Evolutionary conservation across 2,888 invertebrate genomes (phyloP), one percentile per base, ranked within the genome.

Genomic region (Chalcis sispes): DNA sequence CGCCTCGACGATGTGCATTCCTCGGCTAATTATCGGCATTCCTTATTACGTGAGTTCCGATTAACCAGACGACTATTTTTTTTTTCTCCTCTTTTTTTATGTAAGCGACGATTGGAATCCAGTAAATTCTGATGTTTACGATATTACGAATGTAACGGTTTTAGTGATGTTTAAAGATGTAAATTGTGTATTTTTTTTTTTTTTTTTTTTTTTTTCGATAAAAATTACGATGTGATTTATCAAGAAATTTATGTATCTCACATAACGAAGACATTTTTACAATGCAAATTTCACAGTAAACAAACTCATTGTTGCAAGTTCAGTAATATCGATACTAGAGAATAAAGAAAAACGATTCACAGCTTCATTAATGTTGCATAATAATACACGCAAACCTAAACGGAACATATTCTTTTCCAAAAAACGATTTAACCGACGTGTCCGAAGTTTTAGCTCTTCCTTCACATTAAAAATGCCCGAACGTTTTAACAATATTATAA

Each of bases 11-110:
- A 59, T 23, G 56, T 25, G 46, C 75, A 75, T 75, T 75, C 70
- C 70, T 48, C 29, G 56, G 23, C 58, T 75, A 75, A 70, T 75
- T 75, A 65, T 65, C 75, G 75, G 36, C 50, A 50, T 70, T 70
- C 61, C 61, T 70, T 27, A 18, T 65, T 40, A 56, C 29, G 27
- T 13, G 18, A 5, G 56, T 56, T 67, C 29, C 54, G 56, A 56
- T 56, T 42, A 25, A 67, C 27, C 25, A 27, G 42, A 56, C 66
- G 40, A 20, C 8, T 10, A 15, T 3, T 42, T 20, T 42, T 61
- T 61, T 61, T 36, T 42, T 25, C 18, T 56, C n/a, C n/a, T n/a
- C n/a, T n/a, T n/a, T n/a, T n/a, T n/a, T n/a, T n/a, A n/a, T n/a
- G n/a, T n/a, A n/a, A n/a, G n/a, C n/a, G n/a, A n/a, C n/a, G n/a